phyloP scores from a whole-genome alignment of 2,888 invertebrate genomes.

The Drosophila imparisetae region DNA sequence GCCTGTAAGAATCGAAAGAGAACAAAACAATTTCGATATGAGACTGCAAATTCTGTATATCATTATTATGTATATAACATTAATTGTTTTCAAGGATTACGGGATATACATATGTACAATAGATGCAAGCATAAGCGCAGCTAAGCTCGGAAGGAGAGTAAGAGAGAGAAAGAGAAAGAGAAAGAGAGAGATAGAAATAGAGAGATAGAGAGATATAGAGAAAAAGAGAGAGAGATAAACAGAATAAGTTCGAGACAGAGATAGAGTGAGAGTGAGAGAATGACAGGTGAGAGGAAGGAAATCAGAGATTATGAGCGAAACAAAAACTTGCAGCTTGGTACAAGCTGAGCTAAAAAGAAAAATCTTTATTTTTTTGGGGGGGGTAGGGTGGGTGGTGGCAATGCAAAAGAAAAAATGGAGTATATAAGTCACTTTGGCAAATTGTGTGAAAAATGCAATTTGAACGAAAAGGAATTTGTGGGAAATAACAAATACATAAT shows the following conservation, averaged over 20 bases:
- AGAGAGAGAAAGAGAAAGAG: constrained; percentile 10
- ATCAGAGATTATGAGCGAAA: constrained; percentile 1
- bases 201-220: constrained; percentile 10
- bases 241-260: constrained; percentile 17
- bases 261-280: constrained; percentile 1
- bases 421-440: constrained; percentile 14
- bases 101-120: constrained; percentile 42
- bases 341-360: constrained; percentile 1
- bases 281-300: constrained; percentile 1
- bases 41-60: constrained; percentile 56
- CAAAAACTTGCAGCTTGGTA: constrained; percentile 20
- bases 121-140: constrained; percentile 48
- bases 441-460: constrained; percentile 46
- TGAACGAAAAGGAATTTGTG: constrained; percentile 32
- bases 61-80: constrained; percentile 39
- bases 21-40: constrained; percentile 79
- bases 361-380: not conserved
- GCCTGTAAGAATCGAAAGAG: constrained; percentile 82
- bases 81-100: constrained; percentile 17
- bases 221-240: constrained; percentile 10
- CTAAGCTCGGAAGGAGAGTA: constrained; percentile 30
- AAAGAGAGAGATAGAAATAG: constrained; percentile 18
- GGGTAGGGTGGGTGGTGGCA: not conserved
- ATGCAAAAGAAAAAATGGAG: constrained; percentile 2
- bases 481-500: constrained; percentile 15